Percentiles rank a stretch among this genome's conserved stretches.
phyloP scores from a whole-genome alignment of 2,797 vertebrate genomes.

The Alca torda region DNA sequence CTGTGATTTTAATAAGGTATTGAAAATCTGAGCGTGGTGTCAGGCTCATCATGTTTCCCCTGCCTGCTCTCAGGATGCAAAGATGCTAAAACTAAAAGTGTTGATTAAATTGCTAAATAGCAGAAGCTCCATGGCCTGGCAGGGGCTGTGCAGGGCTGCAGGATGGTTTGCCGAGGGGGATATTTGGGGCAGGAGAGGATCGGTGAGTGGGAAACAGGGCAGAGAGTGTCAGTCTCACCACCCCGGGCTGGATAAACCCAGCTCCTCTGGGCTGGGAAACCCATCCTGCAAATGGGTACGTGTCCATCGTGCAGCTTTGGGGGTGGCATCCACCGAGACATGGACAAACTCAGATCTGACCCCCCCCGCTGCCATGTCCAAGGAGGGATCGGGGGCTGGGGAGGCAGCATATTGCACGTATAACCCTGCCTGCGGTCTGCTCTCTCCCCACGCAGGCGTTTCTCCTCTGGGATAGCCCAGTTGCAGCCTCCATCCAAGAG shows the following conservation, averaged over 20 bases:
- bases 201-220: neutral
- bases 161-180: neutral
- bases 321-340: neutral
- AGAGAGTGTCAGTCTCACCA: neutral
- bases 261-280: neutral
- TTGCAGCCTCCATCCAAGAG: slow-evolving; percentile 74
- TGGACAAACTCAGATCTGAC: neutral
- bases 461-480: slow-evolving; percentile 69
- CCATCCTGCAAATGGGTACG: fast-evolving
- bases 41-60: slow-evolving; percentile 7
- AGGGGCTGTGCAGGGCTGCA: neutral
- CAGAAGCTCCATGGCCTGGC: neutral
- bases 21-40: neutral
- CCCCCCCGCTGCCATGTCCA: fast-evolving
- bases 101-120: slow-evolving; percentile 30
- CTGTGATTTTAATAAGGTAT: slow-evolving; percentile 28
- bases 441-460: slow-evolving; percentile 70
- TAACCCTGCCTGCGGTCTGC: neutral
- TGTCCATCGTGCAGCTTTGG: neutral
- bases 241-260: neutral
- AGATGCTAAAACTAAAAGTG: neutral
- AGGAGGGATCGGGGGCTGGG: neutral
- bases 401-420: fast-evolving
- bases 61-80: neutral
- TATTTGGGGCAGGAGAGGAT: neutral